Evolutionary conservation across 1,140 invertebrate species (phyloP).

Genomic region (Subanguina moxae): DNA sequence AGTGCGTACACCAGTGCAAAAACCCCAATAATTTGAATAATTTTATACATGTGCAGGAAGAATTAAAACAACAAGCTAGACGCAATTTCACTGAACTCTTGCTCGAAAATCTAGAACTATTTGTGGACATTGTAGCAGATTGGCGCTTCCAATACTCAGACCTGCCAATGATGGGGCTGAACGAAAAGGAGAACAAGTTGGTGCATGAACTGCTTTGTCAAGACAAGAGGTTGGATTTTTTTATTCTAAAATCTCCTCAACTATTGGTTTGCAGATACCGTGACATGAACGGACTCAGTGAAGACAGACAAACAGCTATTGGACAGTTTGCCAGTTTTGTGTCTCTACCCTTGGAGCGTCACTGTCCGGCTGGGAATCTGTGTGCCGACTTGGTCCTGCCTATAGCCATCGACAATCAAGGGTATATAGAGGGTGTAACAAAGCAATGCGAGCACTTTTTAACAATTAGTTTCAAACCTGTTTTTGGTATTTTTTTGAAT

Average conservation of each 20-base stretch:
- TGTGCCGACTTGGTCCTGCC: conserved; percentile 1
- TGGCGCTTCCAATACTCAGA: conserved; percentile 21
- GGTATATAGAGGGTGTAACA: too few relatives aligned
- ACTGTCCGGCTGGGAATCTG: conserved; percentile 20
- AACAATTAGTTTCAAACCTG: too few relatives aligned
- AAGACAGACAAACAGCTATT: conserved; percentile 20
- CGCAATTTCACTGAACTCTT: conserved; percentile 87
- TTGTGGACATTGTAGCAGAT: conserved; percentile 61
- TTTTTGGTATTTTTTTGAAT: too few relatives aligned
- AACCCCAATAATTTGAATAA: too few relatives aligned
- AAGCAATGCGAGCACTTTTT: too few relatives aligned
- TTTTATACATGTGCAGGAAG: conserved; percentile 13
- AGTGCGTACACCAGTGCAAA: too few relatives aligned
- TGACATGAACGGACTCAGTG: conserved; percentile 24
- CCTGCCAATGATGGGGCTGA: conserved; percentile 19
- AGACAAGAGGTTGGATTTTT: conserved; percentile 12
- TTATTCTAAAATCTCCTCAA: too few relatives aligned
- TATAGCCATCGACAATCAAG: conserved; percentile 5
- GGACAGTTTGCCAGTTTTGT: conserved; percentile 24
- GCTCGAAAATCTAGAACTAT: conserved; percentile 85
- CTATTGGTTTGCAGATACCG: conserved; percentile 12
- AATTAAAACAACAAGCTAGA: conserved; percentile 68
- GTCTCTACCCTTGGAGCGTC: conserved; percentile 19
- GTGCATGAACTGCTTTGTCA: conserved; percentile 9
- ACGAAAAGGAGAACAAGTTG: conserved; percentile 23